Evolutionary conservation across 2,888 invertebrate species (phyloP).

Genomic region (Steinernema scapterisci): DNA sequence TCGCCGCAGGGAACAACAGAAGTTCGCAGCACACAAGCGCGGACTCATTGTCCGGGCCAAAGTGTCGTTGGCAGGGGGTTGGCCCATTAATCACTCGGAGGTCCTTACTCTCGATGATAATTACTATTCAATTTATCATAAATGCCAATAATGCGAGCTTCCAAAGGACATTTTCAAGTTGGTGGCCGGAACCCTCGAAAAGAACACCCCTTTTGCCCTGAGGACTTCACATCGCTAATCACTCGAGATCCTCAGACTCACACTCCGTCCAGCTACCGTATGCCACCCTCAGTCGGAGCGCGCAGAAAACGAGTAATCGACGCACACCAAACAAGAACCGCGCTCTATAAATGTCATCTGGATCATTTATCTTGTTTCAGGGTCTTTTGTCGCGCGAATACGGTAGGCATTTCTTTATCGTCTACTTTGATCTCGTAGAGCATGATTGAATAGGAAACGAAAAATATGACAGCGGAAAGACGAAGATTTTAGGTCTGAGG

Average conservation of each 20-base stretch:
- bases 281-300: constrained; percentile 7
- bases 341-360: constrained; percentile 22
- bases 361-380: constrained; percentile 25
- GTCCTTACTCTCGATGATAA: constrained; percentile 32
- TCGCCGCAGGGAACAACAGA: constrained; percentile 30
- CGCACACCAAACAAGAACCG: constrained; percentile 15
- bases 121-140: constrained; percentile 21
- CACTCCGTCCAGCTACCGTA: background rate
- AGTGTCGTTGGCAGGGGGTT: constrained; percentile 23
- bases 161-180: background rate
- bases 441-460: constrained; percentile 6
- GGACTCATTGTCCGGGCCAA: constrained; percentile 26
- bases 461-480: constrained; percentile 8
- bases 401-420: constrained; percentile 26
- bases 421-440: constrained; percentile 5
- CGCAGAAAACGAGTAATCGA: constrained; percentile 14
- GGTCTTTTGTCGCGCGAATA: constrained; percentile 13
- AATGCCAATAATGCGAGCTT: constrained; percentile 26
- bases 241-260: no score
- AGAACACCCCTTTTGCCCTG: no score
- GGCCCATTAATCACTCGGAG: constrained; percentile 9
- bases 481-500: background rate
- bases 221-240: no score
- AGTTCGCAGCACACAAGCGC: constrained; percentile 18
- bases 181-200: no score